phyloP scores from a whole-genome alignment of 1,140 invertebrate genomes.

The Musca domestica region DNA sequence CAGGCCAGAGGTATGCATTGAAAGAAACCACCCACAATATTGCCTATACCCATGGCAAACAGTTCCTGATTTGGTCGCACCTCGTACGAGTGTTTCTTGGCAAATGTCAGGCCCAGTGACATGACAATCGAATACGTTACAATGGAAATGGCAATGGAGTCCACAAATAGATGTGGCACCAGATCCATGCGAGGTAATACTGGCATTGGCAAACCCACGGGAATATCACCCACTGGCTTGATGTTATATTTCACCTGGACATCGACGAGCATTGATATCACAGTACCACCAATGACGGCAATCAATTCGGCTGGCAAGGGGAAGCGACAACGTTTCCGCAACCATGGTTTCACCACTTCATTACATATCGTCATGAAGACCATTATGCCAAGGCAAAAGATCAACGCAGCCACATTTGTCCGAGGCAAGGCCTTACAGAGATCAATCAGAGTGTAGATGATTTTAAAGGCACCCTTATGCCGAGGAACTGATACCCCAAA shows the following conservation, averaged over 20 bases:
- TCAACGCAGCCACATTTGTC: conserved; percentile 66
- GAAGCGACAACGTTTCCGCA: conserved; percentile 69
- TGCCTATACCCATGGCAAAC: conserved; percentile 73
- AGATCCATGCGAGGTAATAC: conserved; percentile 56
- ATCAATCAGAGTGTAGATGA: conserved; percentile 68
- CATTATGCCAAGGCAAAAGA: conserved; percentile 71
- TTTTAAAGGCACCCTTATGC: conserved; percentile 70
- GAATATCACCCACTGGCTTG: conserved; percentile 70
- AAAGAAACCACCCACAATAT: conserved; percentile 81
- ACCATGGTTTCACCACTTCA: conserved; percentile 75
- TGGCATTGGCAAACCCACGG: conserved; percentile 63
- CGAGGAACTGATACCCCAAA: conserved; percentile 71
- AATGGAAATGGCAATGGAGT: conserved; percentile 73
- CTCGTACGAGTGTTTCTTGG: conserved; percentile 82
- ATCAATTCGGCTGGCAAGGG: conserved; percentile 87
- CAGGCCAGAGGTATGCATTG: conserved; percentile 80
- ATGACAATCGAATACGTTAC: conserved; percentile 89
- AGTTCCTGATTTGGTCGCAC: conserved; percentile 89
- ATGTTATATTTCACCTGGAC: conserved; percentile 59
- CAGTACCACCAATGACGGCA: conserved; percentile 74
- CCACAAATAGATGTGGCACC: conserved; percentile 55
- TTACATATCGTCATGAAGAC: conserved; percentile 73
- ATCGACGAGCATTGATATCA: conserved; percentile 60
- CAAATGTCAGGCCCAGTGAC: conserved; percentile 91
- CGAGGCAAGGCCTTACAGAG: conserved; percentile 61